phyloP scores from a whole-genome alignment of 2,797 vertebrate genomes.

The Scleropages formosus region DNA sequence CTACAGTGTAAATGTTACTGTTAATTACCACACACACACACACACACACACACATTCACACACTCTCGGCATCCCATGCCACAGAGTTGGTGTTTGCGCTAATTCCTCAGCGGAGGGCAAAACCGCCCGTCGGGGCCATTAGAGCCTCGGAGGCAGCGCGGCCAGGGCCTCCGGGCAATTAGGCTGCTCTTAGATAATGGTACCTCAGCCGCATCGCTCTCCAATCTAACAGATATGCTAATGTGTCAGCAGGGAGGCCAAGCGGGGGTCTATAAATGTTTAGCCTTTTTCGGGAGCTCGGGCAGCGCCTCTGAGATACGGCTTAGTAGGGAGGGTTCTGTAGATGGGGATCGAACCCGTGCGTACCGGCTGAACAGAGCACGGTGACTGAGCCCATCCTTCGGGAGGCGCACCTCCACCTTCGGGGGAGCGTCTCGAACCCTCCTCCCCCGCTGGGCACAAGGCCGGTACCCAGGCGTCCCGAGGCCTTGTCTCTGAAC shows the following conservation, averaged over 20 bases:
- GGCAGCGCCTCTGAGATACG: not conserved
- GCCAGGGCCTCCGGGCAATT: constrained; percentile 22
- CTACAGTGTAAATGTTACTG: constrained; percentile 14
- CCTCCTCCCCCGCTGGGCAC: not conserved
- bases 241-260: constrained; percentile 4
- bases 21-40: constrained; percentile 6
- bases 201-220: constrained; percentile 4
- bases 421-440: not conserved
- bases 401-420: constrained; percentile 3
- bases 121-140: not conserved
- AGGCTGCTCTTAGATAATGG: constrained; percentile 21
- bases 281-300: constrained; percentile 4
- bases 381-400: constrained; percentile 17
- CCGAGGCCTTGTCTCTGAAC: constrained; percentile 11
- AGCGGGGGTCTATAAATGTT: not conserved
- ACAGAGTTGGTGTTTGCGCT: constrained; percentile 11
- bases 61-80: not conserved
- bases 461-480: not conserved
- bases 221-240: constrained; percentile 25
- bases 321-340: not conserved
- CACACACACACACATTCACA: not conserved
- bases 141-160: constrained; percentile 17
- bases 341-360: constrained; percentile 17
- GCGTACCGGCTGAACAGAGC: constrained; percentile 12
- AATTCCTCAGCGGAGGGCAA: not conserved